These are phyloP conservation scores for Echinarachnius parma DNA, from an alignment of 53 echinoderm and acorn worm genomes.

Conservation along the genomic window DNA sequence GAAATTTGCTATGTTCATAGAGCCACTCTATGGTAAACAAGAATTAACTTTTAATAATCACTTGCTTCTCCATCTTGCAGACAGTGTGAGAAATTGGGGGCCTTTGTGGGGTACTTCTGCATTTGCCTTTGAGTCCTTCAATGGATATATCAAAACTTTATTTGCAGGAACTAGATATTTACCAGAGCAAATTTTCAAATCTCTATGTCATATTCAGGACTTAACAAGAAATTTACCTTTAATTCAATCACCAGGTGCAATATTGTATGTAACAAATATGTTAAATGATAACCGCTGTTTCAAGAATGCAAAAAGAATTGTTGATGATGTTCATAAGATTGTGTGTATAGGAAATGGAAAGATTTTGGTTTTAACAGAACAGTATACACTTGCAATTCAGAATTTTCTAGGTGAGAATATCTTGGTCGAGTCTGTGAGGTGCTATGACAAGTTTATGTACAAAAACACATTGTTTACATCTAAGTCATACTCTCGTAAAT, in stretches of 20 bases:
- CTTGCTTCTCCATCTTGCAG: conserved; percentile 31
- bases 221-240: conserved; percentile 14
- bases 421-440: neutral
- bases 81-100: conserved; percentile 50
- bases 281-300: conserved; percentile 1
- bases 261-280: conserved; percentile 17
- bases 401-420: conserved; percentile 14
- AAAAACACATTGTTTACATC: conserved; percentile 2
- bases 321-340: conserved; percentile 2
- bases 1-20: conserved; percentile 42
- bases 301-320: conserved; percentile 22
- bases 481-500: conserved; percentile 23
- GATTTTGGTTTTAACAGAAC: conserved; percentile 1
- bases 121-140: conserved; percentile 47
- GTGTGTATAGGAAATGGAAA: neutral
- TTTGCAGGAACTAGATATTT: conserved; percentile 35
- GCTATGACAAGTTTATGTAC: conserved; percentile 21
- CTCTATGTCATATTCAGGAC: conserved; percentile 19
- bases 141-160: conserved; percentile 29
- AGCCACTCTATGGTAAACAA: conserved; percentile 38
- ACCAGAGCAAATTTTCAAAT: conserved; percentile 31
- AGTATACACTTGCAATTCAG: conserved; percentile 15
- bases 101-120: conserved; percentile 52
- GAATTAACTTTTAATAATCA: conserved; percentile 34
- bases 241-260: conserved; percentile 5